Base-by-base conservation (phyloP, 2,113 vertebrate genomes). In the Amia ocellicauda region DNA sequence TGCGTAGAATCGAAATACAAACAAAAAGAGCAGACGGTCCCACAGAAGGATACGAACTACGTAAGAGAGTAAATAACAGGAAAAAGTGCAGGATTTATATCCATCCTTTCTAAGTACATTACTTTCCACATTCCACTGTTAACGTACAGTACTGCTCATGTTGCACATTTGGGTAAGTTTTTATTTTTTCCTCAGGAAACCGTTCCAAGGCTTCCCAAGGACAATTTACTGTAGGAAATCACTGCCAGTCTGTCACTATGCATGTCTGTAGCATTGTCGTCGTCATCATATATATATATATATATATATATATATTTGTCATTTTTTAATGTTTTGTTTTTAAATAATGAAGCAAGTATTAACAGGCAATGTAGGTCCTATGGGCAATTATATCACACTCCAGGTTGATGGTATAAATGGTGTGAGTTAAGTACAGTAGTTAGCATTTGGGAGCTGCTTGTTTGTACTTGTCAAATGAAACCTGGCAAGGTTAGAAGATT, bases 161-260 rank as follows among this genome's bases (percentile, higher is more conserved):
- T 19, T 22, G 23, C 11, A 26, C 51, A 26, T 53, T 53, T 26
- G 8, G 16, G 11, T 1, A 8, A 17, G 53, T 7, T 40, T 58
- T 11, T 22, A 58, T 41, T 23, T 23, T 58, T 40, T 41, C 56
- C 31, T 40, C 56, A 58, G 31, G 36, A 36, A 58, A 40, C 19
- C 1, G 4, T 7, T 58, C 20, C 28, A n/a, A 31, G 19, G n/a
- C 16, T 58, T 3, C 5, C 13, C 55, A 40, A 26, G 29, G 10
- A 58, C 13, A 7, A 4, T 3, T 14, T 14, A 22, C 4, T 14
- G 20, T 41, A 23, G 28, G 19, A 40, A 41, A 58, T 19, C 11
- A 7, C 17, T 40, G 19, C 19, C 29, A 7, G 20, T 57, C 9
- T 41, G 36, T 22, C n/a, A 10, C 4, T 47, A 16, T 47, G n/a